phyloP scores from a whole-genome alignment of 2,888 invertebrate genomes.

The Chymomyza procnemis region DNA sequence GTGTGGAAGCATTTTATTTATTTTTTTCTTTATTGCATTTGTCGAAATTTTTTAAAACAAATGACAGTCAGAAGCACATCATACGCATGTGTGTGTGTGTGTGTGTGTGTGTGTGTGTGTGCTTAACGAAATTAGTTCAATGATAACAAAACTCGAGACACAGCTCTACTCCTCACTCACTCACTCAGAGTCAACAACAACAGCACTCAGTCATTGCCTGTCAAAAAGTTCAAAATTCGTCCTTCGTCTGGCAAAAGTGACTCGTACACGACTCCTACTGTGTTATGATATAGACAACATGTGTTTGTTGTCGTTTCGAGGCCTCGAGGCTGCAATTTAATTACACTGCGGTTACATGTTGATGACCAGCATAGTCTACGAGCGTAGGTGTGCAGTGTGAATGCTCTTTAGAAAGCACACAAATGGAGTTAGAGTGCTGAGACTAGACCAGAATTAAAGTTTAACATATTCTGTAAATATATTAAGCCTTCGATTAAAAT shows the following conservation, averaged over 20 bases:
- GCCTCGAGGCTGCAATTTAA: slow-evolving; percentile 60
- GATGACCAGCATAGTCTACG: neutral
- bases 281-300: neutral
- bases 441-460: too few relatives aligned
- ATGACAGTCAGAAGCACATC: neutral
- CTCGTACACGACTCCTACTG: too few relatives aligned
- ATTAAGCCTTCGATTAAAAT: too few relatives aligned
- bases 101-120: neutral
- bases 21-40: slow-evolving; percentile 51
- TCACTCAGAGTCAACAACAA: neutral
- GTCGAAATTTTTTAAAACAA: slow-evolving; percentile 4
- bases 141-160: slow-evolving; percentile 44
- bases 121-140: slow-evolving; percentile 61
- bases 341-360: slow-evolving; percentile 48
- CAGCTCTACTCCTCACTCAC: neutral
- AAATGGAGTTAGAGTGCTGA: too few relatives aligned
- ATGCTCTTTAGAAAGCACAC: neutral
- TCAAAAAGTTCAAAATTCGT: slow-evolving; percentile 61
- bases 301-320: neutral
- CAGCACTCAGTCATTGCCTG: slow-evolving; percentile 17
- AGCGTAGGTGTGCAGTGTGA: neutral
- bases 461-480: too few relatives aligned
- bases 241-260: slow-evolving; percentile 40
- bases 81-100: too few relatives aligned
- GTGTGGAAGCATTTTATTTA: slow-evolving; percentile 30